Base-by-base conservation (phyloP, 2,797 vertebrate genomes). In the Carapus acus region DNA sequence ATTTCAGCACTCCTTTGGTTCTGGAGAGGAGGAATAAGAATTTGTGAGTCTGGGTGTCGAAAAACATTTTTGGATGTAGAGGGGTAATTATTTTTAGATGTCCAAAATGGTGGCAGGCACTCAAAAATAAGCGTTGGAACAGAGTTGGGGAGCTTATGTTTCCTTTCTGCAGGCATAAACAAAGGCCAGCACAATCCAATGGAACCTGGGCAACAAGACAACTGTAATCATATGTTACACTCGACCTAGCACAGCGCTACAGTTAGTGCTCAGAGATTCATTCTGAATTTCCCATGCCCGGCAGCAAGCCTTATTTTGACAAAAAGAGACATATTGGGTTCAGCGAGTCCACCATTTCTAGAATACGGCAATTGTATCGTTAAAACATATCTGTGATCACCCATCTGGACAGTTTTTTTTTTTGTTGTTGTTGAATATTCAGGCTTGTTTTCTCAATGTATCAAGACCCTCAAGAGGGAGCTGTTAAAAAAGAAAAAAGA, bases 31-130 rank as follows among this genome's bases (percentile, higher is more conserved):
- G 51, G 50, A 5, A 49, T 55, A 33, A 27, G 5, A 69, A 65
- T 67, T 54, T 73, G 71, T 54, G 61, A 61, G 37, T 57, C 23
- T 66, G 54, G 58, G 65, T 49, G 43, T 61, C 55, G 39, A 27
- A 38, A 55, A 41, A 39, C 31, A 27, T 64, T 67, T 68, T 27
- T 45, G 36, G 64, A 62, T 71, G 42, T 9, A 8, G 9, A 24
- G 39, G 60, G 60, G 65, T 66, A 62, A 71, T 73, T 78, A 72
- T 76, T 74, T 36, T 76, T 67, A 51, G 57, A 65, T 71, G 40
- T 63, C 58, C 53, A 54, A 55, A 54, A 67, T 55, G 65, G 66
- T 76, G 72, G 63, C 65, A 68, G 45, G 38, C 36, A 41, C 60
- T 62, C 55, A 70, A 54, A 69, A 61, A 58, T 54, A 64, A 59